Percentiles rank a stretch among this genome's conserved stretches.
Conservation (phyloP, 1,140 invertebrate species). For the Bombyx mandarina region DNA sequence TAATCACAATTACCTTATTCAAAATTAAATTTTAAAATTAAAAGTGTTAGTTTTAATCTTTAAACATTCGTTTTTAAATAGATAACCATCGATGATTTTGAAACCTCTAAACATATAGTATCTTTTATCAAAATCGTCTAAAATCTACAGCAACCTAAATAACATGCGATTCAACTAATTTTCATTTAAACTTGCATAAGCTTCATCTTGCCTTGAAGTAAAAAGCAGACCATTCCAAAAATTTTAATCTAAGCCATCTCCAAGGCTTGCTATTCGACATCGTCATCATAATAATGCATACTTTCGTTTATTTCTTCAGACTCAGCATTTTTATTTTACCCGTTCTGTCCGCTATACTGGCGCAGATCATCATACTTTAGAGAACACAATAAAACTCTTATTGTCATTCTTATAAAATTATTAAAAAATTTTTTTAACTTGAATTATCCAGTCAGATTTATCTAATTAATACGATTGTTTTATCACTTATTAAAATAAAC, state of each 20-base stretch:
- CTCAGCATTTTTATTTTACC: slow-evolving; percentile 54
- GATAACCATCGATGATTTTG: too few relatives aligned
- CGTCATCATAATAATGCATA: slow-evolving; percentile 66
- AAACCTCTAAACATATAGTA: too few relatives aligned
- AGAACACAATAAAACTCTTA: slow-evolving; percentile 7
- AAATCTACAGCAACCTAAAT: too few relatives aligned
- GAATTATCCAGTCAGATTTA: not conserved
- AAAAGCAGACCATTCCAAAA: slow-evolving; percentile 1
- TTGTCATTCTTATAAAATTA: not conserved
- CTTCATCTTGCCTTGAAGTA: not conserved
- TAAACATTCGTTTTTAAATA: too few relatives aligned
- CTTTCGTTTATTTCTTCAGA: slow-evolving; percentile 61
- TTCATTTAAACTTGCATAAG: not conserved
- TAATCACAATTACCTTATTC: too few relatives aligned
- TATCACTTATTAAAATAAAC: not conserved
- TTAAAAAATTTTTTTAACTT: too few relatives aligned
- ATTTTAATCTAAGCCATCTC: slow-evolving; percentile 22
- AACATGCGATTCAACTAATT: not conserved
- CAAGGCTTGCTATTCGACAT: slow-evolving; percentile 32
- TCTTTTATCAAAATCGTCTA: too few relatives aligned
- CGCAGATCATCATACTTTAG: slow-evolving; percentile 24
- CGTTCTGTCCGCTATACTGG: slow-evolving; percentile 31
- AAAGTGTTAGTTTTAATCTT: too few relatives aligned
- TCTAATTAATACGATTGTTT: not conserved
- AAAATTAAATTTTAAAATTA: too few relatives aligned